Evolutionary conservation across 2,797 vertebrate genomes (phyloP).

Genomic region (Paguma larvata): DNA sequence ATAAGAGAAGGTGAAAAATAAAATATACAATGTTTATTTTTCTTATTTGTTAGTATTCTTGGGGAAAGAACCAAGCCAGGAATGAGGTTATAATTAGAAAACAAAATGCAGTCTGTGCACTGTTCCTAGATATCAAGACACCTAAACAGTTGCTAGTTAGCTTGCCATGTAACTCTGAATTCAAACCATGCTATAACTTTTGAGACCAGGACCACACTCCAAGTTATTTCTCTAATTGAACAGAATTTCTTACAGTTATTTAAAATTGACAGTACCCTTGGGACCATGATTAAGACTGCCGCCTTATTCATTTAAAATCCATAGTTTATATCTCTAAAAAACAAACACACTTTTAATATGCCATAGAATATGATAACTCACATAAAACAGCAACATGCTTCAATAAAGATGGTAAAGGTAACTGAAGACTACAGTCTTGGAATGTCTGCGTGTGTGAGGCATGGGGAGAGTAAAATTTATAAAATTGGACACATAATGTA

Average conservation of each 20-base stretch:
- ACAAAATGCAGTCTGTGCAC: conserved; percentile 34
- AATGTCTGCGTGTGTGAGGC: background rate
- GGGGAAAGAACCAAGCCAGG: background rate
- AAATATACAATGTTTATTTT: background rate
- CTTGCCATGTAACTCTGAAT: conserved; percentile 30
- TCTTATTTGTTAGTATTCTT: conserved; percentile 17
- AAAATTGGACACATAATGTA: conserved; percentile 26
- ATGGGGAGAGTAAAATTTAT: background rate
- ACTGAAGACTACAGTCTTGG: conserved; percentile 15
- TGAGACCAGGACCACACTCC: background rate
- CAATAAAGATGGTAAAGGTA: conserved; percentile 50
- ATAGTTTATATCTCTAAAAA: conserved; percentile 26
- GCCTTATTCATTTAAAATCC: conserved; percentile 4
- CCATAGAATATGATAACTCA: background rate
- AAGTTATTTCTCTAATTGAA: conserved; percentile 12
- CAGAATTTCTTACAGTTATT: conserved; percentile 24
- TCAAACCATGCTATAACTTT: conserved; percentile 4
- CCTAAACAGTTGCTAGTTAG: background rate
- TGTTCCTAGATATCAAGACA: conserved; percentile 50
- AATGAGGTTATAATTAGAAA: conserved; percentile 31
- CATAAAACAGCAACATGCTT: conserved; percentile 38
- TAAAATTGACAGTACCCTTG: background rate
- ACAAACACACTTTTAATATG: conserved; percentile 47
- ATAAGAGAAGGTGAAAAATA: conserved; percentile 31
- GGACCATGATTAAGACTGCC: background rate